Evolutionary conservation across 2,113 vertebrate species (phyloP).

Genomic region (Pelusios castaneus): DNA sequence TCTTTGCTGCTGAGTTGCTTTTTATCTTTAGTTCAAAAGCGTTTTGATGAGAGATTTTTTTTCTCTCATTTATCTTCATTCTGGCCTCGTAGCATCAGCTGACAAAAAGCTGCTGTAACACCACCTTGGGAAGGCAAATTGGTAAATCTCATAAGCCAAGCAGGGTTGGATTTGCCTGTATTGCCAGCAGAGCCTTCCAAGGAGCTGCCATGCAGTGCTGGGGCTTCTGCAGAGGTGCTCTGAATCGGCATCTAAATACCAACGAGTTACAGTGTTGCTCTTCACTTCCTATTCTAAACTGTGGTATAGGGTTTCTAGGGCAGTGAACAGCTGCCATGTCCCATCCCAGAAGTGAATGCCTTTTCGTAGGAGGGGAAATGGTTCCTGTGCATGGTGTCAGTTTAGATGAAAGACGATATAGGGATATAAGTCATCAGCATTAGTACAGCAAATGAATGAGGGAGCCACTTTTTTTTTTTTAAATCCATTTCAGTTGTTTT

Average conservation of each 20-base stretch:
- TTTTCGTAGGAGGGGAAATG: not conserved
- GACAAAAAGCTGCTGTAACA: not conserved
- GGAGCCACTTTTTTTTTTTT: not conserved
- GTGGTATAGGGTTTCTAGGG: not conserved
- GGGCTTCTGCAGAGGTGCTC: not conserved
- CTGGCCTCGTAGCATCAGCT: not conserved
- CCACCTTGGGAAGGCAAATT: not conserved
- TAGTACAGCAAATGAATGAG: not conserved
- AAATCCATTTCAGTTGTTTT: not conserved
- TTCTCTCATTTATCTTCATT: conserved; percentile 57
- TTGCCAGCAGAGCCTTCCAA: not conserved
- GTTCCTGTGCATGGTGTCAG: not conserved
- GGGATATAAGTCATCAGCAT: not conserved
- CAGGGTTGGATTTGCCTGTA: not conserved
- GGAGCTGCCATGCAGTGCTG: accelerated
- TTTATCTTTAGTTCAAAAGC: conserved; percentile 35
- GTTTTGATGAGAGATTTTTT: conserved; percentile 23
- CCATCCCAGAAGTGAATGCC: accelerated
- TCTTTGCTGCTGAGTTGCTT: not conserved
- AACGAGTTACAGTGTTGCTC: not conserved
- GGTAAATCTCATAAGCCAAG: conserved; percentile 30
- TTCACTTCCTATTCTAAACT: not conserved
- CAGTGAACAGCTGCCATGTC: not conserved
- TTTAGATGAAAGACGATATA: not conserved
- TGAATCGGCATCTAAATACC: accelerated